Base-by-base conservation (phyloP, 2,113 vertebrate genomes). In the Nothoprocta perdicaria region DNA sequence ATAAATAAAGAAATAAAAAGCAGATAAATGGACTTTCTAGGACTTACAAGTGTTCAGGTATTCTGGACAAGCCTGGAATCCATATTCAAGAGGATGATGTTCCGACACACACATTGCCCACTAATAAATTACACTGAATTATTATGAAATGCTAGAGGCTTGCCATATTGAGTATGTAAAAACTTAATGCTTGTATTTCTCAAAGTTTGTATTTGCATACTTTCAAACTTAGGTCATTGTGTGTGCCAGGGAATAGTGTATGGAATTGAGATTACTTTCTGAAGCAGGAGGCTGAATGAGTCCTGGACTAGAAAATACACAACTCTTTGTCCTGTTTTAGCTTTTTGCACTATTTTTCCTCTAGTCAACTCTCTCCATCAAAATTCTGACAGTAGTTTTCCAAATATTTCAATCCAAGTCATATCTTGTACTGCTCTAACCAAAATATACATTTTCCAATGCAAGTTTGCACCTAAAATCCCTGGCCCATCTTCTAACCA, bases 401-500 rank as follows among this genome's bases (percentile, higher is more conserved):
- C 63, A 67, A 77, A 53, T 82, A 80, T 85, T 95, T 89, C 61
- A 71, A 13, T 63, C 16, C 13, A 83, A 77, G 55, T 4, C 53
- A 18, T 87, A 85, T 65, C 93, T 89, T 68, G 31, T 45, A 85
- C 12, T 75, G 33, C 10, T 65, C 5, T 77, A 80, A 69, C 19
- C 24, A 89, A 87, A 92, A 86, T 24, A 33, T 18, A 74, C 12
- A 46, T n/a, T 87, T 93, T 10, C 21, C 27, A 33, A 35, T 31
- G 57, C 81, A 72, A 83, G 78, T 90, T 81, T 93, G 90, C 31
- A 86, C 82, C 50, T 91, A 67, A 94, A 94, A 84, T 87, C 63
- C 73, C 90, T 94, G 86, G 63, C 63, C 68, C 94, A 84, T 86
- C 88, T 91, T 79, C 80, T 88, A 94, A 88, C 85, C 72, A 85